Evolutionary conservation across 2,113 vertebrate species (phyloP), one percentile per base, ranked within the genome.

Genomic region (Gobius niger): DNA sequence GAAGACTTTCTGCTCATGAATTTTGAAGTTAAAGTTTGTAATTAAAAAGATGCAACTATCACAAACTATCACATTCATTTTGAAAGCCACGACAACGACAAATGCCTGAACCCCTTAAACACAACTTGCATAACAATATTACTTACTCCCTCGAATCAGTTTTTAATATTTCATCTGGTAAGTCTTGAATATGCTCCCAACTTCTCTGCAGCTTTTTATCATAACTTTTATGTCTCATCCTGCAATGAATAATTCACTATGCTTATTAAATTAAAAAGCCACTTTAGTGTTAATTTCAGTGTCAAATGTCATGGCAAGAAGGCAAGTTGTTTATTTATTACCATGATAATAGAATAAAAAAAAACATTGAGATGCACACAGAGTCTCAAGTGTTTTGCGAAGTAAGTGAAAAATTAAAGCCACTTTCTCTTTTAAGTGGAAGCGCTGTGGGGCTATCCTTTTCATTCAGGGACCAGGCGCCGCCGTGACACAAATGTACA

Each of bases 401-500:
- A 70, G 46, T 70, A 68, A 53, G 68, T 53, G 40, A 82, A 72
- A 24, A 71, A 70, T 18, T 76, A 24, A 65, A 63, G 69, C 70
- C 24, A 34, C 40, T 77, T 49, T 67, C 47, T 81, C 66, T 75
- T 52, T 50, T 46, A 77, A 73, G 34, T 46, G 73, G 67, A 63
- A 46, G 34, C 67, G 15, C 79, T 63, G 59, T 10, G 4, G 41
- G 56, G 67, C 66, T 75, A 72, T 83, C 76, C 69, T 66, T 82
- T 81, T 70, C 53, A 70, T 79, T 70, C 53, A 64, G 67, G 84
- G 82, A 82, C 60, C 62, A 44, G 72, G 69, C 10, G 70, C 73
- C 41, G 60, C 65, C 75, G 44, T 81, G 76, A 87, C 63, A 68
- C 63, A 78, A 85, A 89, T 70, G 47, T 50, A 18, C 65, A 63